These are phyloP conservation scores for Drosophila watanabei DNA, from an alignment of 1,140 invertebrate genomes.

Conservation along the genomic window DNA sequence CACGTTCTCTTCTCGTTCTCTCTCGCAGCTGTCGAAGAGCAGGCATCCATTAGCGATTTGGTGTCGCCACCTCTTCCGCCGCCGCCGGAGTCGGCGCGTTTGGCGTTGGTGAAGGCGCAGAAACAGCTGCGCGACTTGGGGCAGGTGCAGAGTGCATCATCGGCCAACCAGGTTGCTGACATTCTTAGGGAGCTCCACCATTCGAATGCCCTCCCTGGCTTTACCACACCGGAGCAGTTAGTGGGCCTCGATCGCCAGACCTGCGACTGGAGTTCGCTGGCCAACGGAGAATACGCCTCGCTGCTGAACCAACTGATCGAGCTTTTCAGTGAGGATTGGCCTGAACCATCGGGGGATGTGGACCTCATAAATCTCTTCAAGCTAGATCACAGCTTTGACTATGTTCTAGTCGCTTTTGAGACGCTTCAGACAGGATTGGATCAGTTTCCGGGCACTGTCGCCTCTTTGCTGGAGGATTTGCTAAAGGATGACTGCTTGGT, in stretches of 20 bases:
- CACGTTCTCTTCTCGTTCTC: slow-evolving; percentile 78
- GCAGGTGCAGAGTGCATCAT: slow-evolving; percentile 46
- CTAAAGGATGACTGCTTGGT: slow-evolving; percentile 63
- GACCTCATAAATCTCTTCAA: slow-evolving; percentile 74
- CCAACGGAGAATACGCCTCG: slow-evolving; percentile 83
- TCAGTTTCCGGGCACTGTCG: slow-evolving; percentile 20
- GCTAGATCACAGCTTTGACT: slow-evolving; percentile 69
- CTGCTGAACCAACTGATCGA: slow-evolving; percentile 86
- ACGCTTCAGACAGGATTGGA: slow-evolving; percentile 46
- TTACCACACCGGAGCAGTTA: slow-evolving; percentile 88
- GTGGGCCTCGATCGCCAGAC: slow-evolving; percentile 82
- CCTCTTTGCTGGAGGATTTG: slow-evolving; percentile 42
- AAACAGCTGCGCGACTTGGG: slow-evolving; percentile 32
- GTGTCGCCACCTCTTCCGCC: slow-evolving; percentile 12
- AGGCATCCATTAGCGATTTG: slow-evolving; percentile 5
- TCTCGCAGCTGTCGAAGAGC: slow-evolving; percentile 71
- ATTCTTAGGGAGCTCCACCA: slow-evolving; percentile 40
- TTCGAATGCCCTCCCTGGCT: slow-evolving; percentile 87
- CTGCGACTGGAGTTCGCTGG: slow-evolving; percentile 81
- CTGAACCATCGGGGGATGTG: slow-evolving; percentile 62
- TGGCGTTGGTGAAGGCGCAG: slow-evolving; percentile 49
- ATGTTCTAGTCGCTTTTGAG: slow-evolving; percentile 56
- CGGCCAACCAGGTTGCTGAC: slow-evolving; percentile 41
- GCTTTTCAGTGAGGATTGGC: slow-evolving; percentile 87
- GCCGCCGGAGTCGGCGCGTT: slow-evolving; percentile 26